Evolutionary conservation across 2,888 invertebrate genomes (phyloP).

Genomic region (Cephus pulcher): DNA sequence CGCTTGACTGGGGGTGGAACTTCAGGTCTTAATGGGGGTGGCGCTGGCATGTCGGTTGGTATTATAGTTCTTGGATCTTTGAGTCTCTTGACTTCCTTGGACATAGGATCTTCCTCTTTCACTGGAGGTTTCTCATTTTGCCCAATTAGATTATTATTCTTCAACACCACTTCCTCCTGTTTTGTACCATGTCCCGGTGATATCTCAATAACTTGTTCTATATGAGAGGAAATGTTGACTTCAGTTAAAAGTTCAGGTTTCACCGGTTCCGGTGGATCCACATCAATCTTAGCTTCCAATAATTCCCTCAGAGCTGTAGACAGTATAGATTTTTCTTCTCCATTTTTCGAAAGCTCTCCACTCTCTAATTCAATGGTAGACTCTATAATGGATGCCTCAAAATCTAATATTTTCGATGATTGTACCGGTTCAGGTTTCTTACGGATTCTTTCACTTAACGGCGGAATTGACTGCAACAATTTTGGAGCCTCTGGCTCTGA

Average conservation of each 20-base stretch:
- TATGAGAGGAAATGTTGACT: slow-evolving; percentile 31
- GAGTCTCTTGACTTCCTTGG: slow-evolving; percentile 38
- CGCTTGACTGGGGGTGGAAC: slow-evolving; percentile 57
- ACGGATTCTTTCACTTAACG: slow-evolving; percentile 60
- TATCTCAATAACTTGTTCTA: slow-evolving; percentile 7
- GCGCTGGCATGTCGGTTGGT: slow-evolving; percentile 56
- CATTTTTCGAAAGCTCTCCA: slow-evolving; percentile 38
- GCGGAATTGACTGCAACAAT: slow-evolving; percentile 59
- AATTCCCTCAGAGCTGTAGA: slow-evolving; percentile 57
- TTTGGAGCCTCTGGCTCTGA: slow-evolving; percentile 42
- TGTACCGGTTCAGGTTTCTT: slow-evolving; percentile 52
- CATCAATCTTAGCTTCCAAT: slow-evolving; percentile 56
- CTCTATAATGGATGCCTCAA: slow-evolving; percentile 61
- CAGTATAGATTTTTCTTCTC: slow-evolving; percentile 52
- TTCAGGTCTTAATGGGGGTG: slow-evolving; percentile 49
- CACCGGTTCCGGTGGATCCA: slow-evolving; percentile 27
- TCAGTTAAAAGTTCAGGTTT: slow-evolving; percentile 25
- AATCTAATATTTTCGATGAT: slow-evolving; percentile 50
- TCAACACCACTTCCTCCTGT: slow-evolving; percentile 5
- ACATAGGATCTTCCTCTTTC: slow-evolving; percentile 18
- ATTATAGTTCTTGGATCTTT: slow-evolving; percentile 60
- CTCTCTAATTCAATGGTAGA: slow-evolving; percentile 57
- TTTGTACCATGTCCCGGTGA: slow-evolving; percentile 9
- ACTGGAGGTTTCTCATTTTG: not conserved
- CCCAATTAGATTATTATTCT: not conserved